phyloP scores from a whole-genome alignment of 1,140 invertebrate species.

The Diprion similis region DNA sequence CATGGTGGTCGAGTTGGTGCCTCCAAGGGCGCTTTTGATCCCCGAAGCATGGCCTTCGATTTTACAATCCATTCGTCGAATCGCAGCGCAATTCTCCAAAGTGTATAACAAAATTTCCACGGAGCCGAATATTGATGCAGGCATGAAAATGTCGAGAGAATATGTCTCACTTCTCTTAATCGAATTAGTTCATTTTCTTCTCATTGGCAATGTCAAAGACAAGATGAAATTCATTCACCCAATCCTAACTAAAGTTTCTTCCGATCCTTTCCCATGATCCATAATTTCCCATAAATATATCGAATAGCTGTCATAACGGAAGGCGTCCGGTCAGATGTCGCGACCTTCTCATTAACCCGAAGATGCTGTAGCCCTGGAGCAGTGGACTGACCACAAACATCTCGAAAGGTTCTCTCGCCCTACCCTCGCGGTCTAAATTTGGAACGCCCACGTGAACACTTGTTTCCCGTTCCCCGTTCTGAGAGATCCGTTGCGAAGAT shows the following conservation, averaged over 20 bases:
- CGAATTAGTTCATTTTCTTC: too few relatives aligned
- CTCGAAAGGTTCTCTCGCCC: constrained; percentile 30
- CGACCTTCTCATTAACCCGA: constrained; percentile 51
- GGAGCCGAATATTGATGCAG: too few relatives aligned
- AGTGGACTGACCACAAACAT: constrained; percentile 48
- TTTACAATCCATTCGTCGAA: too few relatives aligned
- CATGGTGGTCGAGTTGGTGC: neutral
- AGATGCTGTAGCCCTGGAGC: constrained; percentile 16
- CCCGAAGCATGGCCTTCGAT: too few relatives aligned
- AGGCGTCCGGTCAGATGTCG: constrained; percentile 49
- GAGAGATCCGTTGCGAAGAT: constrained; percentile 31
- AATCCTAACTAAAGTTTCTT: too few relatives aligned
- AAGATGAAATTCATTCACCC: too few relatives aligned
- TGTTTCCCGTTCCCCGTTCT: constrained; percentile 28
- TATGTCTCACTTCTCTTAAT: too few relatives aligned
- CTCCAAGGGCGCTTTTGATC: too few relatives aligned
- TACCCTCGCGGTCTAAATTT: constrained; percentile 42
- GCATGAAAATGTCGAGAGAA: too few relatives aligned
- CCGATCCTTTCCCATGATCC: constrained; percentile 42
- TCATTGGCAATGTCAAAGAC: too few relatives aligned
- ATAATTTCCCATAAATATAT: constrained; percentile 51
- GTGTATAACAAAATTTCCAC: too few relatives aligned
- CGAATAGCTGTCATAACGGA: constrained; percentile 49
- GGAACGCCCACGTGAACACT: constrained; percentile 43
- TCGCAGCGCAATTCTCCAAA: too few relatives aligned